Base-by-base conservation (phyloP, 2,113 vertebrate species). In the Dromaius novaehollandiae region DNA sequence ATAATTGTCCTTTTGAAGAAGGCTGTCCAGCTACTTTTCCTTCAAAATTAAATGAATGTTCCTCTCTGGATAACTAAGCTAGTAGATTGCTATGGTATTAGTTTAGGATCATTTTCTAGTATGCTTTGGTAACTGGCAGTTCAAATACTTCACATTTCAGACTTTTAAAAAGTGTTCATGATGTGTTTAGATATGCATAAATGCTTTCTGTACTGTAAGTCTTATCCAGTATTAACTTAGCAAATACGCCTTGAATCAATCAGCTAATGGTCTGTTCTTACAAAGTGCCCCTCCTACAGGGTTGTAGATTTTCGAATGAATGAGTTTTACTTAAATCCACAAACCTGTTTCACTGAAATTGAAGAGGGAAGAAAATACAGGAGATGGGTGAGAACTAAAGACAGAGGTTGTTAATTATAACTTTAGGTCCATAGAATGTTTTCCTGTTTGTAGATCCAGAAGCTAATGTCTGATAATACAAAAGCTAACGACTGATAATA, bases 361-460 rank as follows among this genome's bases (percentile, higher is more conserved):
- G 93, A 94, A 69, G 94, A 90, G 48, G 66, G 63, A 93, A 88
- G 91, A 91, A 93, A 94, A 80, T 86, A 80, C 89, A 89, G 93
- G 95, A 96, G 91, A 97, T 96, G 96, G 94, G 97, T 95, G 79
- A 96, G 94, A 93, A 51, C 53, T 88, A 3, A 82, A 92, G 55
- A 80, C 74, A 60, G 34, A 88, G 68, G 56, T 64, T 7, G 16
- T 78, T 81, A 28, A 73, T 69, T 82, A 30, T 73, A 80, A 58
- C 70, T 90, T 74, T 73, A 65, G 25, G 13, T 89, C 15, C 80
- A 21, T 83, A 66, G n/a, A 16, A 12, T 74, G 8, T 76, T 76
- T 95, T 87, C 14, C 12, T 65, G 5, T 76, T 89, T 66, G 13
- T 40, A 11, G 83, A n/a, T 75, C 13, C 30, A 83, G 75, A 88